Conservation (phyloP, 2,113 vertebrate genomes). For the Lontra canadensis region DNA sequence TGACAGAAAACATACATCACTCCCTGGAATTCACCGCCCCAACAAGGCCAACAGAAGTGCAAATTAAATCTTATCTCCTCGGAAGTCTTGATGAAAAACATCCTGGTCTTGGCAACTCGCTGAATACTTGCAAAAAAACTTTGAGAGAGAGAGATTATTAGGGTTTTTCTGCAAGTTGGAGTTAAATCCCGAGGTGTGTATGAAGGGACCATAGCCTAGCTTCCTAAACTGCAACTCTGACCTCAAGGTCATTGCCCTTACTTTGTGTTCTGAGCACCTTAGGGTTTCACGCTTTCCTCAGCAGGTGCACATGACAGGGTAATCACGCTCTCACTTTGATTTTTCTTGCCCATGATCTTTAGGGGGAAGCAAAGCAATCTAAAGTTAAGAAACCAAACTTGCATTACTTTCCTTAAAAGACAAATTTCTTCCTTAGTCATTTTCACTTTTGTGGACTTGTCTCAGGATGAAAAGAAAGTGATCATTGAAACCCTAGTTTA, state of each 20-base stretch:
- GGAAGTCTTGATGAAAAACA: conserved; percentile 47
- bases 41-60: conserved; percentile 4
- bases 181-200: not conserved
- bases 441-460: not conserved
- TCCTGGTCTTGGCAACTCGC: not conserved
- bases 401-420: not conserved
- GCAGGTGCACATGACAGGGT: not conserved
- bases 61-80: conserved; percentile 36
- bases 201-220: not conserved
- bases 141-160: not conserved
- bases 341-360: not conserved
- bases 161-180: not conserved
- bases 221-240: not conserved
- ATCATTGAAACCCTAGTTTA: not conserved
- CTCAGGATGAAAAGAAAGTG: conserved; percentile 11
- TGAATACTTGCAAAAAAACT: not conserved
- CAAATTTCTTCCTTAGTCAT: not conserved
- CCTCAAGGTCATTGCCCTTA: not conserved
- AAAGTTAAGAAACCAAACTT: not conserved
- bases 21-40: not conserved
- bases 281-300: not conserved
- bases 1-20: conserved; percentile 39
- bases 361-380: not conserved
- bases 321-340: not conserved
- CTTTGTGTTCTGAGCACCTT: not conserved